Evolutionary conservation across 2,888 invertebrate genomes (phyloP), one percentile per base, ranked within the genome.

Genomic region (Geophilus truncorum): DNA sequence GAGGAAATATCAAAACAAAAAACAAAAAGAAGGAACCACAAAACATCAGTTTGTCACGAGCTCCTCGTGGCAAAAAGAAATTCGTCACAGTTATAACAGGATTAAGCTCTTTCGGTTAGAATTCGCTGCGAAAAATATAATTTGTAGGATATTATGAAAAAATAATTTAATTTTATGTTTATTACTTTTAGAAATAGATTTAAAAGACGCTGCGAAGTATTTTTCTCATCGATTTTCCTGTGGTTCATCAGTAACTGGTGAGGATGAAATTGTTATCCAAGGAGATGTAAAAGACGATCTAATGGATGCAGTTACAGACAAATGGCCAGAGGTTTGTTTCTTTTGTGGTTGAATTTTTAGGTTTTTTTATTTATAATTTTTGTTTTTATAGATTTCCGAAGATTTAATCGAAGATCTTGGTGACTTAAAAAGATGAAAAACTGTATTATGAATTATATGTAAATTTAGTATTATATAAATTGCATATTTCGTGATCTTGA

Each of bases 231-330:
- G 94, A 88, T 99, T 99, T 89, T 97, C 98, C 5, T 99, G 98
- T 88, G 98, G 98, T n/a, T 96, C 97, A 7, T 98, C 98, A 10
- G 97, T 99, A 0, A 98, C 98, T 34, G 98, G 97, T 6, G 96
- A 97, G 84, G 98, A 99, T 90, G 99, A 99, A 89, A 98, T 99
- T 86, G 98, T 99, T 76, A 97, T 99, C 86, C 98, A 99, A 88
- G 98, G 98, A 80, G 98, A 98, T 89, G 97, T 98, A 0, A 98
- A 98, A 88, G 98, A 98, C 90, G 98, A 99, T 85, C 89, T 99
- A 28, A 96, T 97, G 88, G 98, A 99, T 89, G 92, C 98, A 83
- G 95, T 99, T 86, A 96, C 97, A 80, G 98, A 98, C 85, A 99
- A 99, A 88, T 99, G 98, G 98, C 93, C 96, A 80, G 94, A 96